A percentile compares a stretch with the other conserved stretches of the same genome.
Evolutionary conservation across 1,140 invertebrate genomes (phyloP).

Genomic region (Scylla paramamosain): DNA sequence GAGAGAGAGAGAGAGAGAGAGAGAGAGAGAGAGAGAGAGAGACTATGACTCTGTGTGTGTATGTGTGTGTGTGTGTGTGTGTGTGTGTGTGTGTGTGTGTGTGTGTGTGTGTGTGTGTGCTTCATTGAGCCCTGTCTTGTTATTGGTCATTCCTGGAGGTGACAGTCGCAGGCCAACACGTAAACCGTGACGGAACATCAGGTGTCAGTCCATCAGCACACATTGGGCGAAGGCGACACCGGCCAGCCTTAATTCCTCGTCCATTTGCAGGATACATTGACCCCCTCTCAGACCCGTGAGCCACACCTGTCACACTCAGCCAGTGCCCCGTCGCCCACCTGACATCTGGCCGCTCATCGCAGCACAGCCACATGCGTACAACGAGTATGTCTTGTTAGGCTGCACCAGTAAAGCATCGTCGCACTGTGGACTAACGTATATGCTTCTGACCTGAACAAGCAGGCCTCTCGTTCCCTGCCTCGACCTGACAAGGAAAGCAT

Average conservation of each 20-base stretch:
- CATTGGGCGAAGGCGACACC: not conserved
- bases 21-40: slow-evolving; percentile 3
- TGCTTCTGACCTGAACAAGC: too few relatives aligned
- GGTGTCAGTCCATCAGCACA: not conserved
- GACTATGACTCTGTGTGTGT: not conserved
- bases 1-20: not conserved
- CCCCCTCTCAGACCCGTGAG: not conserved
- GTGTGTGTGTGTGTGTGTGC: not conserved
- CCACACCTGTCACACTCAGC: not conserved
- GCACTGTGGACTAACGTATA: too few relatives aligned
- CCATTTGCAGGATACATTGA: not conserved
- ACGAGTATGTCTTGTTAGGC: not conserved
- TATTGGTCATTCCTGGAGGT: not conserved
- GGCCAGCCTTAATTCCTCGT: not conserved
- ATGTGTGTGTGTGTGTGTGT: not conserved
- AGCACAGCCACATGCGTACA: not conserved
- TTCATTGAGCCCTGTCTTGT: not conserved
- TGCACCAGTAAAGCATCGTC: not conserved
- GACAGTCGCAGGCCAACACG: not conserved
- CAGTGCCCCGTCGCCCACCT: not conserved
- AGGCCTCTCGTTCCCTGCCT: too few relatives aligned
- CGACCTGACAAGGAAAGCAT: too few relatives aligned
- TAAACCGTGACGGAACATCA: not conserved
- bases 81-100: not conserved
- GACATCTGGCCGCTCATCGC: not conserved